A percentile compares a stretch with the other conserved stretches of the same genome.
phyloP scores from a whole-genome alignment of 2,113 vertebrate genomes.

The Colinus virginianus region DNA sequence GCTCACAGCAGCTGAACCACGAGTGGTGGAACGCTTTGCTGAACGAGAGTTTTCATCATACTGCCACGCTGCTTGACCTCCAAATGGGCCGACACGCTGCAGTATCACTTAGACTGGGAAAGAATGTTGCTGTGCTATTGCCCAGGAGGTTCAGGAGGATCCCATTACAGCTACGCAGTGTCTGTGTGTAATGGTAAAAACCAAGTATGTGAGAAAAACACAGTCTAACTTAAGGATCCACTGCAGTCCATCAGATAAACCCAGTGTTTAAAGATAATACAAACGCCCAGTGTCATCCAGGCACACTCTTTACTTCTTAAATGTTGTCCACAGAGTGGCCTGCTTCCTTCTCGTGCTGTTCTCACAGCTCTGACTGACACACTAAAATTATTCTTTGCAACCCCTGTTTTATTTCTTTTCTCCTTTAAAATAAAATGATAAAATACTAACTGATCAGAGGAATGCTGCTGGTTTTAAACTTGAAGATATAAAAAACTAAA shows the following conservation, averaged over 20 bases:
- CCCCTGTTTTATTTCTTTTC: not conserved
- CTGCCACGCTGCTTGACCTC: slow-evolving; percentile 36
- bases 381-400: not conserved
- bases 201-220: not conserved
- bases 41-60: not conserved
- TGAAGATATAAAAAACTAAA: not conserved
- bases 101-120: slow-evolving; percentile 41
- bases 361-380: not conserved
- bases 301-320: not conserved
- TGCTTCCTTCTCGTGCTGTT: not conserved
- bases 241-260: not conserved
- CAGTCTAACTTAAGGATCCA: not conserved
- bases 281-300: not conserved
- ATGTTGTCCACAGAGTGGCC: not conserved
- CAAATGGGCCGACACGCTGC: not conserved
- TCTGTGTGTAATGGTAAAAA: not conserved
- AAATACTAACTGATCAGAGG: not conserved
- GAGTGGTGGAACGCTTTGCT: slow-evolving; percentile 61
- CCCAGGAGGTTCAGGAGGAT: not conserved
- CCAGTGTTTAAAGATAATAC: not conserved
- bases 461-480: not conserved
- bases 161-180: not conserved
- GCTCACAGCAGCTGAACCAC: not conserved
- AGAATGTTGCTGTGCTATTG: not conserved
- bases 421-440: not conserved